Conservation (phyloP, 1,140 invertebrate genomes). For the Calycopis cecrops region DNA sequence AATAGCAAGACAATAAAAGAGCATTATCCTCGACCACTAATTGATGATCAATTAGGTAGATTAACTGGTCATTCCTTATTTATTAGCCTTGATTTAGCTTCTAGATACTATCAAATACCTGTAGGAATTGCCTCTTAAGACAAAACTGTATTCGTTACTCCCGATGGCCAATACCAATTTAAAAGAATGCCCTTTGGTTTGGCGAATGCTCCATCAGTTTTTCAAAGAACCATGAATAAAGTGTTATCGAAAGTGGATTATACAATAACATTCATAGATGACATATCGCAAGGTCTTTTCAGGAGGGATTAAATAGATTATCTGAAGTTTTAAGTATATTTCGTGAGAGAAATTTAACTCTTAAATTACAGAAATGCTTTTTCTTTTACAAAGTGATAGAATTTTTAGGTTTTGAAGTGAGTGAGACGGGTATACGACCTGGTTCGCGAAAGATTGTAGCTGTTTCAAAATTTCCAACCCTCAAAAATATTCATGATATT, state of each 20-base stretch:
- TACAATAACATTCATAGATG: background rate
- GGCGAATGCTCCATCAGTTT: slow-evolving; percentile 10
- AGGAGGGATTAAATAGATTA: background rate
- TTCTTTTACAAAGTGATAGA: slow-evolving; percentile 24
- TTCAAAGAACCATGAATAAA: slow-evolving; percentile 14
- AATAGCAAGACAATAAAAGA: slow-evolving; percentile 1
- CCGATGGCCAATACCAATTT: background rate
- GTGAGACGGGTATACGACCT: slow-evolving; percentile 17
- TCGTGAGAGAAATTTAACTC: slow-evolving; percentile 7
- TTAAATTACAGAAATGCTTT: slow-evolving; percentile 23
- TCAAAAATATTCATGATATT: too few relatives aligned
- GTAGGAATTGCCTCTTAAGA: slow-evolving; percentile 6
- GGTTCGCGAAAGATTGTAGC: slow-evolving; percentile 19
- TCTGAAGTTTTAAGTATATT: slow-evolving; percentile 13
- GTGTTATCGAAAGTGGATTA: background rate
- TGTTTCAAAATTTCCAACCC: slow-evolving; percentile 16
- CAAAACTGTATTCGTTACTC: slow-evolving; percentile 9
- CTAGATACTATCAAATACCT: slow-evolving; percentile 14
- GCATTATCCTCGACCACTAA: slow-evolving; percentile 15
- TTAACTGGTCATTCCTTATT: slow-evolving; percentile 9
- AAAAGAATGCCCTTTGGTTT: slow-evolving; percentile 11
- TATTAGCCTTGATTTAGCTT: slow-evolving; percentile 10
- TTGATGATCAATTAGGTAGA: slow-evolving; percentile 13
- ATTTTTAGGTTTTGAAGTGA: slow-evolving; percentile 24
- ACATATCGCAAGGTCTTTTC: background rate